Percentiles rank a stretch among this genome's conserved stretches.
Evolutionary conservation across 1,140 invertebrate species (phyloP).

Genomic region (Popillia japonica): DNA sequence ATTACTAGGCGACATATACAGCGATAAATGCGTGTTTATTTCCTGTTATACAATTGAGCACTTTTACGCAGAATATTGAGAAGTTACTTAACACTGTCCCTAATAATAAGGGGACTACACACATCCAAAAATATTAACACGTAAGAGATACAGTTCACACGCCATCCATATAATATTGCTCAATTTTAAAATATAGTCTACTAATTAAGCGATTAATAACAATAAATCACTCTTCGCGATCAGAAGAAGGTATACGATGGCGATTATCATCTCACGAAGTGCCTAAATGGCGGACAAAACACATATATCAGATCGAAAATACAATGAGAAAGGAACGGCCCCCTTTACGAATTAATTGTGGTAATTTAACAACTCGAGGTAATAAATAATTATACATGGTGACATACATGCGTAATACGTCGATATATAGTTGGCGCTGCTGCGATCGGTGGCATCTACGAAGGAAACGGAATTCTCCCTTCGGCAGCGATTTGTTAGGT

Average conservation of each 20-base stretch:
- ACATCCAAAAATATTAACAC: too few relatives aligned
- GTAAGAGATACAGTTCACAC: too few relatives aligned
- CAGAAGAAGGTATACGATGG: neutral
- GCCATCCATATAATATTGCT: neutral
- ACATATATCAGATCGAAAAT: neutral
- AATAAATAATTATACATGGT: conserved; percentile 31
- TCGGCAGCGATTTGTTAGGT: conserved; percentile 36
- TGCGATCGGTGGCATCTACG: neutral
- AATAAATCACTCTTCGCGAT: neutral
- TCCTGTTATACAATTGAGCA: neutral
- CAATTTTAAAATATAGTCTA: neutral
- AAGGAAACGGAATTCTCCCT: conserved; percentile 24
- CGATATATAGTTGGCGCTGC: neutral
- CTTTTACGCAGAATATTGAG: neutral
- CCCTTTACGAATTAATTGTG: neutral
- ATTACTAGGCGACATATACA: conserved; percentile 3
- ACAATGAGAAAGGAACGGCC: neutral
- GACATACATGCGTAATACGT: neutral
- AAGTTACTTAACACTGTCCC: too few relatives aligned
- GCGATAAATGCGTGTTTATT: conserved; percentile 8
- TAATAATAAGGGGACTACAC: too few relatives aligned
- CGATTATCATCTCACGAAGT: neutral
- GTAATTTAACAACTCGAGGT: neutral
- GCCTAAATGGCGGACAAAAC: neutral
- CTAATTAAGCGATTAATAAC: neutral